Evolutionary conservation across 2,888 invertebrate species (phyloP).

Genomic region (Chrysolina americana): DNA sequence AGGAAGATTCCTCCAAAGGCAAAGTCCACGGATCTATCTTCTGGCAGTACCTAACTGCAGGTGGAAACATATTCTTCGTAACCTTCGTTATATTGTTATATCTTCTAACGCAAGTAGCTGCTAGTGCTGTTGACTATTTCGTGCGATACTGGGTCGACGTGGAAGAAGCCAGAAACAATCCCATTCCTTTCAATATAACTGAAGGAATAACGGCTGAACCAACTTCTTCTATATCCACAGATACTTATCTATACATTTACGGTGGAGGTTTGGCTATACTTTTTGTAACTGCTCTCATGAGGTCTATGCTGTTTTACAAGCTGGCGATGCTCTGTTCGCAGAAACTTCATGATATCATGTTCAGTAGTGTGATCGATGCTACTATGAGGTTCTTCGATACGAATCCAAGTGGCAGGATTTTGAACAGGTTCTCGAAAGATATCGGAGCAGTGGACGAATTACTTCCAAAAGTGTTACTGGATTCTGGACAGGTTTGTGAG

Average conservation of each 20-base stretch:
- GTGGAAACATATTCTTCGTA: constrained; percentile 73
- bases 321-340: constrained; percentile 77
- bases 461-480: constrained; percentile 77
- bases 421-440: constrained; percentile 88
- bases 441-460: constrained; percentile 84
- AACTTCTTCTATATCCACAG: constrained; percentile 55
- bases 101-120: constrained; percentile 75
- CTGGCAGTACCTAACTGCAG: constrained; percentile 71
- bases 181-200: too few relatives aligned
- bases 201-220: too few relatives aligned
- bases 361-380: constrained; percentile 72
- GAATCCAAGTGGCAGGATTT: constrained; percentile 84
- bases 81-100: constrained; percentile 71
- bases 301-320: constrained; percentile 77
- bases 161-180: constrained; percentile 57
- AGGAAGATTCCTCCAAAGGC: constrained; percentile 73
- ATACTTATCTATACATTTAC: constrained; percentile 76
- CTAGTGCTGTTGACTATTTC: constrained; percentile 82
- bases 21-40: constrained; percentile 76
- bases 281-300: constrained; percentile 71
- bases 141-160: constrained; percentile 77
- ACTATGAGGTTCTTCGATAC: constrained; percentile 84
- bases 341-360: constrained; percentile 80
- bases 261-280: constrained; percentile 60
- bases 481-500: constrained; percentile 72